phyloP scores from a whole-genome alignment of 1,140 invertebrate species.

The Lepeophtheirus salmonis region DNA sequence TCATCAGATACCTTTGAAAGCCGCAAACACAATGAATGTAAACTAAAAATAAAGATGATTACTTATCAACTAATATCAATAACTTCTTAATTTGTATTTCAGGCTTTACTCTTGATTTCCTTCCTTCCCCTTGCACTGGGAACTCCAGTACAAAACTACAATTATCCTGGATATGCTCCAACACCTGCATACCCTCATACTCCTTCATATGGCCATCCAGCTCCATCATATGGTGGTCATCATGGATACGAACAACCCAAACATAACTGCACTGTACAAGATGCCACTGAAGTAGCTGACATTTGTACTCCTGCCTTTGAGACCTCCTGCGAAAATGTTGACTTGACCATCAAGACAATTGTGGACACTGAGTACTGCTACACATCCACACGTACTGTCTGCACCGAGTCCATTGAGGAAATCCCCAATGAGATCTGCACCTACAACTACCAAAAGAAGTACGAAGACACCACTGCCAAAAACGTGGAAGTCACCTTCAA shows the following conservation, averaged over 20 bases:
- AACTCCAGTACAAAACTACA: not conserved
- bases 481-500: conserved; percentile 16
- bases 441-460: conserved; percentile 15
- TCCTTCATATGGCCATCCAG: not conserved
- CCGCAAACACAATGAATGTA: too few relatives aligned
- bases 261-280: conserved; percentile 17
- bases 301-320: conserved; percentile 15
- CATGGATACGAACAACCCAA: conserved; percentile 16
- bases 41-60: too few relatives aligned
- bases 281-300: conserved; percentile 15
- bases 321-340: conserved; percentile 12
- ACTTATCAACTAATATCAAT: too few relatives aligned
- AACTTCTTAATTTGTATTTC: not conserved
- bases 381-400: conserved; percentile 12
- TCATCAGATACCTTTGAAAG: too few relatives aligned
- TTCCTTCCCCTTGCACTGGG: not conserved
- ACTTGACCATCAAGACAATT: conserved; percentile 15
- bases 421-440: conserved; percentile 18
- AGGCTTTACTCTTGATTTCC: not conserved
- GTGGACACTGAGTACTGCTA: conserved; percentile 15
- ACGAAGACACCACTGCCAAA: conserved; percentile 17
- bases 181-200: conserved; percentile 11
- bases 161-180: not conserved
- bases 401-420: conserved; percentile 18
- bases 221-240: not conserved